These are phyloP conservation scores for Diplosoma virens DNA, from an alignment of 23 tunicate genomes.

Conservation along the genomic window DNA sequence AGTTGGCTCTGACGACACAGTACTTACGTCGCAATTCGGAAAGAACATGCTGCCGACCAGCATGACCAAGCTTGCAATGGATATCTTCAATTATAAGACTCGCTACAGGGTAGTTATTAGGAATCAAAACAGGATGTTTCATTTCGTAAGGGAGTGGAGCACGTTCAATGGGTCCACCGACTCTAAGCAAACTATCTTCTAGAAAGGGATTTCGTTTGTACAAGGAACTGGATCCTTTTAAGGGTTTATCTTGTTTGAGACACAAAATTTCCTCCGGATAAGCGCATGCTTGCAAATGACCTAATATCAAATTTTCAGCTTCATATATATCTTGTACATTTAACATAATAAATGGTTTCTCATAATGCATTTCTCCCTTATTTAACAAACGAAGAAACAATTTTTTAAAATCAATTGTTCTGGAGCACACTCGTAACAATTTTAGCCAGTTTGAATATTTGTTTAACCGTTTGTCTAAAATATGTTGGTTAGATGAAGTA, in stretches of 20 bases:
- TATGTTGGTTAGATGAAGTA: neutral
- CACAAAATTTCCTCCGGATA: neutral
- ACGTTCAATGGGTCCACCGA: conserved; percentile 14
- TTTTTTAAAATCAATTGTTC: conserved; percentile 5
- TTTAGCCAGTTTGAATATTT: conserved; percentile 25
- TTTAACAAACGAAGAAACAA: neutral
- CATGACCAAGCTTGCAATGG: neutral
- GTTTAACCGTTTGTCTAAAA: neutral
- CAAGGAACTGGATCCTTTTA: conserved; percentile 8
- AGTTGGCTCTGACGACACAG: neutral
- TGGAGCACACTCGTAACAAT: conserved; percentile 8
- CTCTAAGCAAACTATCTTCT: conserved; percentile 12
- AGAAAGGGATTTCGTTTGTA: conserved; percentile 28
- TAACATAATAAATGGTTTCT: neutral
- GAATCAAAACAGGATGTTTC: conserved; percentile 34
- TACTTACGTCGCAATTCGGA: neutral
- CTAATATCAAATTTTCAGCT: conserved; percentile 19
- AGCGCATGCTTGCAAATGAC: neutral
- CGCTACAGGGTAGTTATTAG: neutral
- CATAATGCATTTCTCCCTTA: neutral
- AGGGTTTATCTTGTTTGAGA: conserved; percentile 1
- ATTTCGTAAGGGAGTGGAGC: conserved; percentile 21
- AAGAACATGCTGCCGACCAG: neutral
- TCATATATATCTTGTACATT: conserved; percentile 5
- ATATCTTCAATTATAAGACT: neutral